phyloP scores from a whole-genome alignment of 2,888 invertebrate species.

The Stomorhina lunata region DNA sequence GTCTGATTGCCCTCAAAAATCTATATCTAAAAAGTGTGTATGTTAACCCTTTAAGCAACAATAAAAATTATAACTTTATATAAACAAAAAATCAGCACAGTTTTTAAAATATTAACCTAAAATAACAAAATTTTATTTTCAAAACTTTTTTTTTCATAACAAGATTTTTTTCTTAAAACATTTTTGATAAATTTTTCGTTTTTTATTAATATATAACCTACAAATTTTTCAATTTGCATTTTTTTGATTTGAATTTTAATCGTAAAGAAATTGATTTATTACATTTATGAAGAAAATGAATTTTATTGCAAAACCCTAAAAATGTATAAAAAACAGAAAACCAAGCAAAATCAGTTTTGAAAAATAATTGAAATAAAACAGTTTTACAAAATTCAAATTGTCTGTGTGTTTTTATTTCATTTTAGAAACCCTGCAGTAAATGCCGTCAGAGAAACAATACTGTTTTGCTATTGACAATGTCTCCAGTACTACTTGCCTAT shows the following conservation, averaged over 20 bases:
- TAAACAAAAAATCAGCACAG: not conserved
- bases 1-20: not conserved
- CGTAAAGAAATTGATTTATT: not conserved
- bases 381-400: constrained; percentile 36
- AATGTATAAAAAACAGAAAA: no score
- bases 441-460: no score
- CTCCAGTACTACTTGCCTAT: no score
- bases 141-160: no score
- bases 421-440: no score
- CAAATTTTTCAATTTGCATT: constrained; percentile 1
- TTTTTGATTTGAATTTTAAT: no score
- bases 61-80: not conserved
- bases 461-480: no score
- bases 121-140: not conserved
- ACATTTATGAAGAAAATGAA: not conserved
- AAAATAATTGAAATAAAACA: constrained; percentile 37
- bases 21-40: not conserved
- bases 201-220: not conserved
- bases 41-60: not conserved
- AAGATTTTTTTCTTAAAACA: not conserved
- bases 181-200: not conserved
- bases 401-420: not conserved
- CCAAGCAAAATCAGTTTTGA: constrained; percentile 3
- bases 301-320: constrained; percentile 12
- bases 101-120: no score